Percentiles rank a stretch among this genome's conserved stretches.
phyloP scores from a whole-genome alignment of 2,888 invertebrate species.

The Lottia scabra region DNA sequence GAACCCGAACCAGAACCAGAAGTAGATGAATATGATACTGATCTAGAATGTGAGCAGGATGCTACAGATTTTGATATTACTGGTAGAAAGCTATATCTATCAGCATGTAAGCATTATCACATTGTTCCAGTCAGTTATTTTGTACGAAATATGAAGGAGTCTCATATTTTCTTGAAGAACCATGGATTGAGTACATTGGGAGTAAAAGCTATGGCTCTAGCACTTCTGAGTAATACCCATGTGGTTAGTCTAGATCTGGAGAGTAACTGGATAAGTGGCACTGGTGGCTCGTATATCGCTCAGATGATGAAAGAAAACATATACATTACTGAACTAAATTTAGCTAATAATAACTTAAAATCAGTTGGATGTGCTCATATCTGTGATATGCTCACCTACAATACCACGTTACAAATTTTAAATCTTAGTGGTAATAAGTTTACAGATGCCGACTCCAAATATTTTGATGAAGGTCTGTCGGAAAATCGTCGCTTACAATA shows the following conservation, averaged over 20 bases:
- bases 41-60: slow-evolving; percentile 20
- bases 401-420: slow-evolving; percentile 46
- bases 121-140: slow-evolving; percentile 57
- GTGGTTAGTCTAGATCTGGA: slow-evolving; percentile 52
- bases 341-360: slow-evolving; percentile 52
- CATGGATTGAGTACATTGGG: slow-evolving; percentile 60
- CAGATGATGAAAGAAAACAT: slow-evolving; percentile 62
- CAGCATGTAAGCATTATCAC: slow-evolving; percentile 43
- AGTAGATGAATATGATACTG: slow-evolving; percentile 16
- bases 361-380: slow-evolving; percentile 41
- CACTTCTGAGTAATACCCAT: slow-evolving; percentile 56
- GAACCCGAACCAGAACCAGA: not conserved
- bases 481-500: slow-evolving; percentile 52
- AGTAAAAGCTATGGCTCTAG: slow-evolving; percentile 54
- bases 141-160: slow-evolving; percentile 52
- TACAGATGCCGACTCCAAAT: slow-evolving; percentile 6
- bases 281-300: slow-evolving; percentile 53
- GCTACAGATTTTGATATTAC: slow-evolving; percentile 41
- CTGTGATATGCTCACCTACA: slow-evolving; percentile 47
- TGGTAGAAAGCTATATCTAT: slow-evolving; percentile 42
- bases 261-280: slow-evolving; percentile 60
- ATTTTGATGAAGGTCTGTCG: slow-evolving; percentile 25
- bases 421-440: slow-evolving; percentile 44
- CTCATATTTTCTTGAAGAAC: slow-evolving; percentile 46
- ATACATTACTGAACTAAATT: slow-evolving; percentile 52